These are phyloP conservation scores for Danaus plexippus DNA, from an alignment of 1,140 invertebrate genomes.

Conservation along the genomic window DNA sequence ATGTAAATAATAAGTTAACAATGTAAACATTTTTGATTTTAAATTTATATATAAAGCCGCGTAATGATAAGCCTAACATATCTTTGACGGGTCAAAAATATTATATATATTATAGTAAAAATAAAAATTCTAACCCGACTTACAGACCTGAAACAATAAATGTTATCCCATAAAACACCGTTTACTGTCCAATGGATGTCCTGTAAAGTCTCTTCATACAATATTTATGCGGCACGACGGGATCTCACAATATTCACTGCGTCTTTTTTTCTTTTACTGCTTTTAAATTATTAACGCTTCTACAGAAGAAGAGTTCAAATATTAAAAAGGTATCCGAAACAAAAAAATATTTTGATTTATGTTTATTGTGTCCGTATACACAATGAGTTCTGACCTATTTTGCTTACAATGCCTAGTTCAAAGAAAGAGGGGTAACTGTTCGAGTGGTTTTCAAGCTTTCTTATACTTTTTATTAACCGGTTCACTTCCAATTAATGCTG, in stretches of 20 bases:
- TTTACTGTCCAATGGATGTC: constrained; percentile 52
- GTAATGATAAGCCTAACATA: too few species aligned
- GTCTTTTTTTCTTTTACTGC: constrained; percentile 38
- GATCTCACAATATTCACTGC: constrained; percentile 23
- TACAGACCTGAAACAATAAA: constrained; percentile 58
- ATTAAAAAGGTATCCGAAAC: constrained; percentile 21
- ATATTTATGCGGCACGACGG: constrained; percentile 46
- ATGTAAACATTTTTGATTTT: too few species aligned
- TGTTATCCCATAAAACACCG: constrained; percentile 57
- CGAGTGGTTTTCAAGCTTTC: background rate
- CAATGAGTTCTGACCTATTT: constrained; percentile 5
- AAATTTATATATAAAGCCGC: too few species aligned
- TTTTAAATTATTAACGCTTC: constrained; percentile 43
- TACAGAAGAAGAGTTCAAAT: constrained; percentile 30
- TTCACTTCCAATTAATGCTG: constrained; percentile 7
- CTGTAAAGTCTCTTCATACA: constrained; percentile 50
- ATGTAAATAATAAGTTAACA: too few species aligned
- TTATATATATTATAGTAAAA: constrained; percentile 39
- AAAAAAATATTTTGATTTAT: constrained; percentile 22
- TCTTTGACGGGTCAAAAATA: too few species aligned
- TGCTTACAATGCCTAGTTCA: background rate
- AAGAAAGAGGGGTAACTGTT: too few species aligned
- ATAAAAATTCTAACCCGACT: constrained; percentile 44
- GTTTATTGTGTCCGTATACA: constrained; percentile 7
- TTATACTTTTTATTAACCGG: constrained; percentile 2